These are phyloP conservation scores for Epsilonema sp. DNA, from an alignment of 2,888 invertebrate genomes.

Conservation along the genomic window DNA sequence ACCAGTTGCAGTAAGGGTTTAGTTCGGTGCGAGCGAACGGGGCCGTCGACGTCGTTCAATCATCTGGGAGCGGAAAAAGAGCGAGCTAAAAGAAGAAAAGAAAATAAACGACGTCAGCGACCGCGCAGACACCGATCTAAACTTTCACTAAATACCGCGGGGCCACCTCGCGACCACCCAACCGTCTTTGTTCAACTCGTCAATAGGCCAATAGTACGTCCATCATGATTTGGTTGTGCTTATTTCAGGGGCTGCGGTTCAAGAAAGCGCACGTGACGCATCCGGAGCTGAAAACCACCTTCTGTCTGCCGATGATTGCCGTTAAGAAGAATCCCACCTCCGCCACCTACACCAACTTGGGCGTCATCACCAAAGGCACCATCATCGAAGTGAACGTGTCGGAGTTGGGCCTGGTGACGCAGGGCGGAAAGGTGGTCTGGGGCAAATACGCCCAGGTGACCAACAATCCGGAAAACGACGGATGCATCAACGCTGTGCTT, in stretches of 20 bases:
- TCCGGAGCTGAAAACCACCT: slow-evolving; percentile 94
- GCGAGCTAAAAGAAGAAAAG: no score
- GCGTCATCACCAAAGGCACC: slow-evolving; percentile 76
- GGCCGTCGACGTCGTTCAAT: background rate
- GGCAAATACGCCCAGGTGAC: slow-evolving; percentile 99
- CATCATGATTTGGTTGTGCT: no score
- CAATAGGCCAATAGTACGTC: background rate
- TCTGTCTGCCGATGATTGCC: slow-evolving; percentile 85
- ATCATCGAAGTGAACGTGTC: slow-evolving; percentile 52
- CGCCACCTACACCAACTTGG: slow-evolving; percentile 82
- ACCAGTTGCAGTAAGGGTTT: no score
- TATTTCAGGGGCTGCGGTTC: slow-evolving; percentile 52
- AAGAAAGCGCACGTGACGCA: slow-evolving; percentile 98
- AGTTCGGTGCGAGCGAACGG: no score
- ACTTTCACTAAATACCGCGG: no score
- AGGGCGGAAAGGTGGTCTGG: slow-evolving; percentile 98
- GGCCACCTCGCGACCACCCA: no score
- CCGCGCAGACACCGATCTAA: no score
- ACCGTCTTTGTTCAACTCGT: no score
- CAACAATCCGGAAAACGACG: slow-evolving; percentile 98
- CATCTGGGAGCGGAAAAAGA: no score
- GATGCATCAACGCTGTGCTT: slow-evolving; percentile 93
- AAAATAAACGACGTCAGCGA: no score
- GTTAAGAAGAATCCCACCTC: slow-evolving; percentile 98
- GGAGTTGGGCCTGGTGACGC: slow-evolving; percentile 91